Percentiles rank a stretch among this genome's conserved stretches.
These are phyloP conservation scores for Apodemus speciosus DNA, from an alignment of 2,113 vertebrate genomes.

Conservation along the genomic window DNA sequence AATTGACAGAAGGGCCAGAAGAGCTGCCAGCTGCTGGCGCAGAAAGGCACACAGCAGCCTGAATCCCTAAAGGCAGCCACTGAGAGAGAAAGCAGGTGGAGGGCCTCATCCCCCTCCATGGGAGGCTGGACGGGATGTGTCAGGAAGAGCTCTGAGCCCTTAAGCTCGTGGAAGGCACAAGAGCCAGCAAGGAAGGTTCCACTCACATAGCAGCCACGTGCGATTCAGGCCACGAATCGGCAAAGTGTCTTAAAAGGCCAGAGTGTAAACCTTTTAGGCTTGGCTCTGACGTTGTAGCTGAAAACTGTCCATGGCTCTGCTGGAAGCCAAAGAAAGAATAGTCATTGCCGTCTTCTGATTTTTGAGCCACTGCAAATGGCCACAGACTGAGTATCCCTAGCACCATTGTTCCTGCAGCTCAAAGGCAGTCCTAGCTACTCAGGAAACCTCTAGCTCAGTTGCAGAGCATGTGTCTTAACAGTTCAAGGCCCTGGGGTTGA, in stretches of 20 bases:
- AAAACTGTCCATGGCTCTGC: background rate
- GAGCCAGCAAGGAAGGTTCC: background rate
- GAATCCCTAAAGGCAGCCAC: background rate
- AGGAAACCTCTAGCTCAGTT: background rate
- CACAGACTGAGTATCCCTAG: background rate
- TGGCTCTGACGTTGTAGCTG: background rate
- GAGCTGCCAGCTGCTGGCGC: background rate
- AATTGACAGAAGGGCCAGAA: background rate
- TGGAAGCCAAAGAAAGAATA: background rate
- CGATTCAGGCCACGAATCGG: background rate
- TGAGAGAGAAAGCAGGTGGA: background rate
- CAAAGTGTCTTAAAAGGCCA: background rate
- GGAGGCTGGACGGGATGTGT: background rate
- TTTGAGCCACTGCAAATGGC: background rate
- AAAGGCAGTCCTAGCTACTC: background rate
- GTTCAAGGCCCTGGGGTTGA: background rate
- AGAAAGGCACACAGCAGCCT: background rate
- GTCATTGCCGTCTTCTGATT: background rate
- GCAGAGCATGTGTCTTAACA: background rate
- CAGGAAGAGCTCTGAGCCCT: background rate
- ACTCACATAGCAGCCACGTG: accelerated
- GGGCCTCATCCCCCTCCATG: background rate
- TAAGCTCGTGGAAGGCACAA: background rate
- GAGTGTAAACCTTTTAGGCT: background rate
- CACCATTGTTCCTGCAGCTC: background rate